Conservation (phyloP, 1,140 invertebrate genomes). For the Spodoptera litura region DNA sequence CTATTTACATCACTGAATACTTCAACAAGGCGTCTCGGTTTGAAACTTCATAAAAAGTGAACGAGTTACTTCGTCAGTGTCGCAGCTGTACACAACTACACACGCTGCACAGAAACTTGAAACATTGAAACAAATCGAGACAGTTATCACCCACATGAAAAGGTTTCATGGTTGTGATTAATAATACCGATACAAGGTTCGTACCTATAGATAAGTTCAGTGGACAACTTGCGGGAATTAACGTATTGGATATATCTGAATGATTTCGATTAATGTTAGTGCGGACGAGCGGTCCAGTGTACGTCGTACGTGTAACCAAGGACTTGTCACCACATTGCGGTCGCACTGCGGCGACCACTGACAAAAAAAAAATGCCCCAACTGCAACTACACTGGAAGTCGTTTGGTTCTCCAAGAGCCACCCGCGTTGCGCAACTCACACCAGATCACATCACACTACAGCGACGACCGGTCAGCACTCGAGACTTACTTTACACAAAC, state of each 20-base stretch:
- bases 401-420: not conserved
- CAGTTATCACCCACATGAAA: slow-evolving; percentile 26
- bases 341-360: slow-evolving; percentile 17
- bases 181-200: slow-evolving; percentile 2
- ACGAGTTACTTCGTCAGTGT: not conserved
- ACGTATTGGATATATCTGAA: not conserved
- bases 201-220: slow-evolving; percentile 10
- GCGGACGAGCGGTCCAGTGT: not conserved
- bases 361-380: slow-evolving; percentile 29
- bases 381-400: not conserved
- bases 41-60: not conserved
- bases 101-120: not conserved
- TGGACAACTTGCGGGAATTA: not conserved
- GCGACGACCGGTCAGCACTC: not conserved
- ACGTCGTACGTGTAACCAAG: slow-evolving; percentile 35
- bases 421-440: slow-evolving; percentile 11
- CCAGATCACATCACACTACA: slow-evolving; percentile 3
- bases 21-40: no score
- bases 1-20: no score
- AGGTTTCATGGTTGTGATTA: slow-evolving; percentile 37
- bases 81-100: not conserved
- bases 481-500: slow-evolving; percentile 73
- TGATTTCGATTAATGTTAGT: not conserved
- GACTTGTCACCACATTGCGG: slow-evolving; percentile 62
- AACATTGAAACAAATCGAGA: not conserved